phyloP scores from a whole-genome alignment of 1,140 invertebrate genomes.

The Zaprionus taronus region DNA sequence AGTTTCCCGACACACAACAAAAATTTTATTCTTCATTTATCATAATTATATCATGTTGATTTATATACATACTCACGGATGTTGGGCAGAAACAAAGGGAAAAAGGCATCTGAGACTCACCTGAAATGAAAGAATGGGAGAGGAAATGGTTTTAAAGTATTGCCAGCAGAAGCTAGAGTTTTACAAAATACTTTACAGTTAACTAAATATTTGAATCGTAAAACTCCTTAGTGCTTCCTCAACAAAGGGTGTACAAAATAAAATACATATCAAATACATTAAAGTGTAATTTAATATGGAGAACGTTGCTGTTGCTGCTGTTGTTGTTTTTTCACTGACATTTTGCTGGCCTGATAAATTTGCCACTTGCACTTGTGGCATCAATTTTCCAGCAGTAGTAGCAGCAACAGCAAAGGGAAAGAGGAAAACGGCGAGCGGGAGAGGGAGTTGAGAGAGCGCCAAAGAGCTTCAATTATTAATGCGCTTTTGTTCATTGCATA shows the following conservation, averaged over 20 bases:
- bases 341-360: conserved; percentile 48
- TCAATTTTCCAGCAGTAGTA: conserved; percentile 48
- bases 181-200: background rate
- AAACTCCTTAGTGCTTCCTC: background rate
- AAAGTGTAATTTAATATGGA: conserved; percentile 66
- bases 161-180: background rate
- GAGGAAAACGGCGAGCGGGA: background rate
- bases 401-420: background rate
- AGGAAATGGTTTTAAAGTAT: conserved; percentile 32
- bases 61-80: conserved; percentile 70
- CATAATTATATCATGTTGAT: conserved; percentile 71
- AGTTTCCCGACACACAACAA: background rate
- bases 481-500: conserved; percentile 77
- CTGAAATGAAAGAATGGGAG: conserved; percentile 43
- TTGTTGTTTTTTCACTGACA: background rate
- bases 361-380: conserved; percentile 53
- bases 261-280: conserved; percentile 57
- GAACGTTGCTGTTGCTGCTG: conserved; percentile 5
- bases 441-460: conserved; percentile 21
- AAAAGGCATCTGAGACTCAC: conserved; percentile 48
- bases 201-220: background rate
- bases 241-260: background rate
- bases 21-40: conserved; percentile 62
- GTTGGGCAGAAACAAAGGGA: background rate
- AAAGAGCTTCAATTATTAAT: conserved; percentile 77